Conservation (phyloP, 2,797 vertebrate genomes). For the Eurystomus glaucurus region DNA sequence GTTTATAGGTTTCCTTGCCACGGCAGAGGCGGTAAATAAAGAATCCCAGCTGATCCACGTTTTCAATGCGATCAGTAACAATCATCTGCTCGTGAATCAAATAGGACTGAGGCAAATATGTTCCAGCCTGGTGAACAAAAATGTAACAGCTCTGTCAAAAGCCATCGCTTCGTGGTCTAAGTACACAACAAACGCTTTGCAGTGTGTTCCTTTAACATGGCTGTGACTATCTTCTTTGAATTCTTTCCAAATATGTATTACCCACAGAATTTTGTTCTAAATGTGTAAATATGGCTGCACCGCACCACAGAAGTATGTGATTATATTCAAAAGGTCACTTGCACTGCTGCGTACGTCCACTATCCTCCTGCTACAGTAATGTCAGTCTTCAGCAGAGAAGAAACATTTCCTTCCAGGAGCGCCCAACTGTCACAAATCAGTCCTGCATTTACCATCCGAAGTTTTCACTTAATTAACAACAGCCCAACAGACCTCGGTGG, state of each 20-base stretch:
- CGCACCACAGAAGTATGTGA: background rate
- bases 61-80: conserved; percentile 94
- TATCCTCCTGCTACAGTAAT: background rate
- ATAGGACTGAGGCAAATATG: conserved; percentile 96
- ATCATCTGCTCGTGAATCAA: conserved; percentile 97
- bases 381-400: background rate
- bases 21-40: conserved; percentile 94
- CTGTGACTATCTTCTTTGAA: background rate
- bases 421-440: fast-evolving
- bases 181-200: background rate
- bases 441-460: background rate
- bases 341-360: background rate
- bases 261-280: background rate
- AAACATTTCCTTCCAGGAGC: background rate
- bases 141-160: background rate
- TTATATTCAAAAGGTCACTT: background rate
- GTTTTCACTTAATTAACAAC: background rate
- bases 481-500: background rate
- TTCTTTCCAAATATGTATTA: background rate
- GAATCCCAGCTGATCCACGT: conserved; percentile 91
- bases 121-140: conserved; percentile 89
- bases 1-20: conserved; percentile 93
- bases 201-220: background rate
- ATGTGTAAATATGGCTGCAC: background rate
- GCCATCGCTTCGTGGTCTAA: background rate